Conservation (phyloP, 2,113 vertebrate species). For the Petromus typicus region DNA sequence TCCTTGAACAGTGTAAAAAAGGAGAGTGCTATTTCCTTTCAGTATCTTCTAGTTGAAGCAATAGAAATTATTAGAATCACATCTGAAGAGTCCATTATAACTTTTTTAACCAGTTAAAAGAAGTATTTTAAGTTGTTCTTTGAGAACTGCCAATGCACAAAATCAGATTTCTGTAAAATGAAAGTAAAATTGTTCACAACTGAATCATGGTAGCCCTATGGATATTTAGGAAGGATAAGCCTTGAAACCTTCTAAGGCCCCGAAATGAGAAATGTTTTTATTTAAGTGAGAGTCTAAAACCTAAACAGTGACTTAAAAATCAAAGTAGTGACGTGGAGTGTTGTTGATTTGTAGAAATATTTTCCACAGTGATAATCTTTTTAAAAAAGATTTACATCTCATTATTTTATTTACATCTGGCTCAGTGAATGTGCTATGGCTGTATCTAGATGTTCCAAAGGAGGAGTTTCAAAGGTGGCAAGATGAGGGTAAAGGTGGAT, state of each 20-base stretch:
- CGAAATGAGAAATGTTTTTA: neutral
- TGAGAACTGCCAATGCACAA: conserved; percentile 1
- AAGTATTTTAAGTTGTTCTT: conserved; percentile 10
- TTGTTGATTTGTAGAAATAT: conserved; percentile 46
- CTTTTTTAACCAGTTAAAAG: neutral
- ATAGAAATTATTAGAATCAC: conserved; percentile 38
- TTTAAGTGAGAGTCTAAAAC: conserved; percentile 51
- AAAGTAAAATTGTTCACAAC: neutral
- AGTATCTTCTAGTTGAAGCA: neutral
- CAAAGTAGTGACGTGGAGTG: conserved; percentile 26
- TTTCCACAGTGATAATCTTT: conserved; percentile 65
- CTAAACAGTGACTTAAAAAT: conserved; percentile 62
- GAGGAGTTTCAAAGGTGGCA: neutral
- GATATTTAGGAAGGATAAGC: conserved; percentile 41
- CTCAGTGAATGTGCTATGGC: neutral
- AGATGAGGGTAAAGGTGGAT: neutral
- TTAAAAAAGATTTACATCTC: neutral
- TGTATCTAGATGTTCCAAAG: neutral
- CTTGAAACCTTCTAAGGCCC: conserved; percentile 19
- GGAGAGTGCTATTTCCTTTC: neutral
- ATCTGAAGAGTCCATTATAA: neutral
- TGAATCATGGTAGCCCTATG: neutral
- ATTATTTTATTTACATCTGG: neutral
- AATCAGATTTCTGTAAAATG: neutral
- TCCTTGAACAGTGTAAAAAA: conserved; percentile 88